Evolutionary conservation across 2,797 vertebrate genomes (phyloP), one percentile per base, ranked within the genome.

Genomic region (Anas acuta): DNA sequence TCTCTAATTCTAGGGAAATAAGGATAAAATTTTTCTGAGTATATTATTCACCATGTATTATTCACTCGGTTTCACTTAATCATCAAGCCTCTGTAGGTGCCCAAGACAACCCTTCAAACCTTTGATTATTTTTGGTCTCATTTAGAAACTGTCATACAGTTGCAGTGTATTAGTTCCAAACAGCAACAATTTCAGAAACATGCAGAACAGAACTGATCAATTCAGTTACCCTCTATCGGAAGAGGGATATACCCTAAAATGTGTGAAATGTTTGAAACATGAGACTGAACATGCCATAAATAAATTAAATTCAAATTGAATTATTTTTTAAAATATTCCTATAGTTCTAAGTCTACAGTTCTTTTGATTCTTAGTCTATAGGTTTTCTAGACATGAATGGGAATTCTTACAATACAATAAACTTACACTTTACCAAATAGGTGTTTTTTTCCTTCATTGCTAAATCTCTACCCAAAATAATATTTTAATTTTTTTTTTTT

Each of bases 91-190:
- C 28, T 23, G 14, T 30, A 65, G 61, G 19, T 77, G 58, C 66
- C 37, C 39, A 71, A 82, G 82, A 35, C 32, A 93, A 51, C 35
- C 21, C 35, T 91, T 80, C 53, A 72, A 85, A 75, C 7, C 16
- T 86, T 54, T 81, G 69, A 75, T 91, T 87, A 54, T 71, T 92
- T 95, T 95, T 84, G 14, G 35, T 90, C 58, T 91, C 54, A 72
- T 91, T 93, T 91, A 75, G 76, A 88, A 54, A 12, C 53, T 85
- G 89, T 83, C 69, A 84, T 65, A 20, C 7, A 33, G 9, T 83
- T 47, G 32, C 54, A 83, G 72, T 72, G 3, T 75, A 32, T 81
- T 84, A 32, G 35, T 86, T 83, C 25, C 45, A 84, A 92, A 83
- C 32, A 92, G 33, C 26, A 83, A 71, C 72, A 37, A 32, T 85